Base-by-base conservation (phyloP, 2,797 vertebrate species). In the Anas bahamensis region DNA sequence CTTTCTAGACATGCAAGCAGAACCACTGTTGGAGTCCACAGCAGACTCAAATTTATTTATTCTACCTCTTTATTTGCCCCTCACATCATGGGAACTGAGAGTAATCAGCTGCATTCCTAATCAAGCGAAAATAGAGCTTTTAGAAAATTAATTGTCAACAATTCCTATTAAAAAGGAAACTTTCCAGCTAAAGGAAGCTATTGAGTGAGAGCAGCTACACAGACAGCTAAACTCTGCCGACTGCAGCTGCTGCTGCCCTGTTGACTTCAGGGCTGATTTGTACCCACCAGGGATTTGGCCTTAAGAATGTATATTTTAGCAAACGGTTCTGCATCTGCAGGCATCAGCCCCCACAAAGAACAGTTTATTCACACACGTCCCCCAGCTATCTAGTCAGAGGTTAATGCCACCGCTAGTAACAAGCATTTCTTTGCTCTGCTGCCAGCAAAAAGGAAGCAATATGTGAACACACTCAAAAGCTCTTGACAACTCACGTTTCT, bases 1-100 rank as follows among this genome's bases (percentile, higher is more conserved):
- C 39, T 44, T 23, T 39, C 65, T 16, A 4, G 44, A 29, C 26
- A 12, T 11, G 1, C 10, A 0, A 0, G 44, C 39, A 55, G 63
- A 33, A 33, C 14, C 42, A 15, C 63, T 13, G 8, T 4, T 1
- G 16, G 13, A 1, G 3, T 5, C 17, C 53, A 6, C 4, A 1
- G 24, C 28, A 6, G 19, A 44, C 11, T 31, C 16, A 7, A 3
- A 11, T 5, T 11, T 42, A 16, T 21, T 31, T 31, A 19, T 31
- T 31, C 44, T 24, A 7, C 9, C 42, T 50, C 22, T 5, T 64
- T 10, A n/a, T 29, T 44, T 11, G 29, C 7, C 29, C 13, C 14
- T 57, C 56, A 35, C 41, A 22, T 6, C 12, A 10, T 2, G 2
- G 28, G 18, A 78, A 23, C 35, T 1, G 35, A 42, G 35, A 64